phyloP scores from a whole-genome alignment of 2,888 invertebrate species.

The Galeopsomyia nigrocyanea region DNA sequence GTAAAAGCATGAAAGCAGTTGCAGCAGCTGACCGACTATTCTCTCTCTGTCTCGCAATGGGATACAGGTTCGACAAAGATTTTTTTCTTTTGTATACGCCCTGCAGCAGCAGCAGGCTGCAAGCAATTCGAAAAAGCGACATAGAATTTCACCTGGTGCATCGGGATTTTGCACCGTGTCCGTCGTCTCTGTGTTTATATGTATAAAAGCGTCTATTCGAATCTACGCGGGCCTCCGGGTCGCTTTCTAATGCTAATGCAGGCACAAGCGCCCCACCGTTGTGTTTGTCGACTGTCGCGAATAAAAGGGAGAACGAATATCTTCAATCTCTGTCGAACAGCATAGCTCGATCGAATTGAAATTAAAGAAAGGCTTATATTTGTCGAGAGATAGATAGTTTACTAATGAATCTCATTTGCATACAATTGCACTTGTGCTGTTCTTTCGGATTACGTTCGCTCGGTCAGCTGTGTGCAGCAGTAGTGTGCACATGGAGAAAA shows the following conservation, averaged over 20 bases:
- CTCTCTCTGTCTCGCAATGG: background rate
- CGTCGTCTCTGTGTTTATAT: background rate
- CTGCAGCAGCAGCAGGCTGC: background rate
- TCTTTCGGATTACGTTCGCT: too few species aligned
- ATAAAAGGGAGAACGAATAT: too few species aligned
- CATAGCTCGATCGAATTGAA: too few species aligned
- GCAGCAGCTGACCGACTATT: constrained; percentile 25
- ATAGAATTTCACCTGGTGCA: background rate
- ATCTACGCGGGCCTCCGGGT: constrained; percentile 1
- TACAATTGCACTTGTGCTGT: too few species aligned
- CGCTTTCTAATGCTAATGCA: constrained; percentile 36
- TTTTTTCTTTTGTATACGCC: constrained; percentile 11
- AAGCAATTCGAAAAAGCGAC: constrained; percentile 26
- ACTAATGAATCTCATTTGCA: too few species aligned
- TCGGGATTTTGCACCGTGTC: background rate
- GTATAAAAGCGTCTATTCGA: constrained; percentile 16
- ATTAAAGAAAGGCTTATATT: too few species aligned
- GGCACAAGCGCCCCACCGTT: background rate
- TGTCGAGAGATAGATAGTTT: too few species aligned
- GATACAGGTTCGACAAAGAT: background rate
- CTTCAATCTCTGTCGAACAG: too few species aligned
- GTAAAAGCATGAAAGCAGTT: constrained; percentile 32
- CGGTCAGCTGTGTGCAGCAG: too few species aligned
- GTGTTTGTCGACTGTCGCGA: background rate
- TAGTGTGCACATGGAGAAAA: too few species aligned